Percentiles rank a stretch among this genome's conserved stretches.
Conservation (phyloP, 1,140 invertebrate species). For the Conus betulinus region DNA sequence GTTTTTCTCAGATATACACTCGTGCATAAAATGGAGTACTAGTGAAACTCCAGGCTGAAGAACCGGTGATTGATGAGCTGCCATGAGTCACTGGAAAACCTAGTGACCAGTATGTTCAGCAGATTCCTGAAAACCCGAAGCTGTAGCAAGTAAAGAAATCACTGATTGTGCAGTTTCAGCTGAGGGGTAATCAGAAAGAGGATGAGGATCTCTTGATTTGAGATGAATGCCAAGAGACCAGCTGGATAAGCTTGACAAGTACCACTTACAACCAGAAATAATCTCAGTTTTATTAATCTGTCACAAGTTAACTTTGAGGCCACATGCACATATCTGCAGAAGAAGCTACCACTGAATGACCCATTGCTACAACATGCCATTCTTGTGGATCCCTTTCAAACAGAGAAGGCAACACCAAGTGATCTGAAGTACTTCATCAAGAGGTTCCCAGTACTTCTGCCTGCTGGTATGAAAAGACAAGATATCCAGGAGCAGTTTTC, state of each 20-base stretch:
- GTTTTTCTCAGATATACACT: not conserved
- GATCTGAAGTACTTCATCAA: not conserved
- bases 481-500: conserved; percentile 4
- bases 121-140: not conserved
- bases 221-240: not conserved
- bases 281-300: not conserved
- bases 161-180: not conserved
- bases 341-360: not conserved
- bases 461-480: not conserved
- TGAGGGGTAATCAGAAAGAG: not conserved
- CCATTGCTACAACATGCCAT: not conserved
- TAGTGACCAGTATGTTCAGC: not conserved
- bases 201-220: conserved; percentile 13
- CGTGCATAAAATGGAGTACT: not conserved
- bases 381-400: not conserved
- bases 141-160: not conserved
- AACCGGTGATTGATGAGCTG: not conserved
- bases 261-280: not conserved
- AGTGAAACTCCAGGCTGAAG: conserved; percentile 1
- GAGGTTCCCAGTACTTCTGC: not conserved
- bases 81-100: not conserved
- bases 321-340: not conserved
- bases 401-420: not conserved
- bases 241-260: not conserved
- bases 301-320: conserved; percentile 2